Conservation (phyloP, 2,113 vertebrate species). For the Eonycteris spelaea region DNA sequence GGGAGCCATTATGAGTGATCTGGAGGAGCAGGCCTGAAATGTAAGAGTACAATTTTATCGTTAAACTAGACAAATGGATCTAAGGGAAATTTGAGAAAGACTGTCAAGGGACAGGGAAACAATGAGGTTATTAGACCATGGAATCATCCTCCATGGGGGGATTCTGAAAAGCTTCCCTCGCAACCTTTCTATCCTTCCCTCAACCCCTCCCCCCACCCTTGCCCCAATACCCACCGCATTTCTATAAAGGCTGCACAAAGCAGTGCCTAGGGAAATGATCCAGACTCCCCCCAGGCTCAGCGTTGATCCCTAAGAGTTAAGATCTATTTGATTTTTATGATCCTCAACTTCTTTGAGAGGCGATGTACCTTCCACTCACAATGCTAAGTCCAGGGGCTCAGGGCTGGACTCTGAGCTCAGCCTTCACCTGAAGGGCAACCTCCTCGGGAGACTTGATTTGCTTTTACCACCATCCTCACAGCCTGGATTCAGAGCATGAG, state of each 20-base stretch:
- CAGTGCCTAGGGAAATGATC: background rate
- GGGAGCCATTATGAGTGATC: background rate
- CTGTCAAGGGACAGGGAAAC: background rate
- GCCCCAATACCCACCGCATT: background rate
- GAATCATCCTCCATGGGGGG: background rate
- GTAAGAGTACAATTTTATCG: background rate
- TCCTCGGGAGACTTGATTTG: background rate
- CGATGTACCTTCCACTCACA: background rate
- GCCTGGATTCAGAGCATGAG: background rate
- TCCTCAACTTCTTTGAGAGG: background rate
- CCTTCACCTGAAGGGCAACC: background rate
- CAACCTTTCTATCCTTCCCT: background rate
- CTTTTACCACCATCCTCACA: background rate
- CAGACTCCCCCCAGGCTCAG: background rate
- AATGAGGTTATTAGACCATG: constrained; percentile 7
- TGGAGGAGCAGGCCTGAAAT: background rate
- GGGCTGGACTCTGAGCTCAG: background rate
- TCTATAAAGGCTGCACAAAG: constrained; percentile 9
- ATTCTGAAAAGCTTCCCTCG: constrained; percentile 26
- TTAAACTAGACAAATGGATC: constrained; percentile 31
- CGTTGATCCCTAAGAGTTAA: background rate
- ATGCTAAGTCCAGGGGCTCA: background rate
- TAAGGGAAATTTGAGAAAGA: constrained; percentile 26
- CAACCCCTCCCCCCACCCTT: too few species aligned
- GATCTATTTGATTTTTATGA: background rate